phyloP scores from a whole-genome alignment of 2,797 vertebrate genomes.

The Rhynchotus rufescens region DNA sequence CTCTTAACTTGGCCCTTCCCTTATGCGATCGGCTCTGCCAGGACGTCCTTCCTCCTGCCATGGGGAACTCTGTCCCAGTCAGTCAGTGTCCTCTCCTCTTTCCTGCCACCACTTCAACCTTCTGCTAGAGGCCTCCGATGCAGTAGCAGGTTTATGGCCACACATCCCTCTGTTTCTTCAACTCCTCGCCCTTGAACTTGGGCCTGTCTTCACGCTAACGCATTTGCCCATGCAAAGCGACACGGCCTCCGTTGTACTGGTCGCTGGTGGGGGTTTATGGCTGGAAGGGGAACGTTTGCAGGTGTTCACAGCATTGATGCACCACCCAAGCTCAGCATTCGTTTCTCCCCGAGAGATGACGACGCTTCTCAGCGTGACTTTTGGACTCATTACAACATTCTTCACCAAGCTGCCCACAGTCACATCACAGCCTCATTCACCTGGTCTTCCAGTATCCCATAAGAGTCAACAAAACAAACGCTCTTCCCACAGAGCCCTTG shows the following conservation, averaged over 20 bases:
- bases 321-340: not conserved
- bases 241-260: not conserved
- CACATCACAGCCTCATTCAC: not conserved
- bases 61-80: not conserved
- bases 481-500: not conserved
- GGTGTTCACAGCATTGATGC: fast-evolving
- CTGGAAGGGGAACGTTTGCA: not conserved
- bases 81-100: not conserved
- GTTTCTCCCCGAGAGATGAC: not conserved
- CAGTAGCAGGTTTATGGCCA: not conserved
- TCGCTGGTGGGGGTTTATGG: not conserved
- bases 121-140: fast-evolving
- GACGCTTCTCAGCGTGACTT: not conserved
- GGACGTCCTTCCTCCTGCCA: not conserved
- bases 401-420: not conserved
- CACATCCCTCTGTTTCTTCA: not conserved
- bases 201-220: not conserved
- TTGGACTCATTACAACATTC: not conserved
- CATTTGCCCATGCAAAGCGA: not conserved
- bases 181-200: not conserved
- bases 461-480: not conserved
- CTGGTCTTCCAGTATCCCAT: not conserved
- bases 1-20: slow-evolving; percentile 7
- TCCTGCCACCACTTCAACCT: not conserved
- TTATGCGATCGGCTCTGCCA: not conserved